phyloP scores from a whole-genome alignment of 1,140 invertebrate genomes.

The Drosophila miranda region DNA sequence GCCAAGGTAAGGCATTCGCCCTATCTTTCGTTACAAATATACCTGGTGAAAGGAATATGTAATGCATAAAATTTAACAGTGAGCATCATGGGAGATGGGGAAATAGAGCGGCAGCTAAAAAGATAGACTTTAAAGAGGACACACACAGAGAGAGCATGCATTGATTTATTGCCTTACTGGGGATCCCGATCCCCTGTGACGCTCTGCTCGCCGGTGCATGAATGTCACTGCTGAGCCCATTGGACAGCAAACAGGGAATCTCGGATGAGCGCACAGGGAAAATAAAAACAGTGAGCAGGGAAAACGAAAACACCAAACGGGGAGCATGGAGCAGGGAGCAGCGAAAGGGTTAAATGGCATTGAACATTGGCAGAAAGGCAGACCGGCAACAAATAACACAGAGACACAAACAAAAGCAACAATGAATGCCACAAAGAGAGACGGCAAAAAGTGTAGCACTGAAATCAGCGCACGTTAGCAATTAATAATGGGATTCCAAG shows the following conservation, averaged over 20 bases:
- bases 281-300: conserved; percentile 29
- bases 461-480: conserved; percentile 77
- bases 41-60: no score
- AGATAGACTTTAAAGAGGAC: conserved; percentile 37
- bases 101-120: background rate
- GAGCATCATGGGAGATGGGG: no score
- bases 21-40: no score
- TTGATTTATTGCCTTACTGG: conserved; percentile 67
- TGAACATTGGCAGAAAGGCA: conserved; percentile 52
- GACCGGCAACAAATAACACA: conserved; percentile 55
- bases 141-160: conserved; percentile 39
- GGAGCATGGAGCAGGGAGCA: conserved; percentile 7
- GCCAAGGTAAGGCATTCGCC: no score
- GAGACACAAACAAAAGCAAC: conserved; percentile 18
- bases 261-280: conserved; percentile 11
- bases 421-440: conserved; percentile 5
- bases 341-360: conserved; percentile 48
- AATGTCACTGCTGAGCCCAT: conserved; percentile 75
- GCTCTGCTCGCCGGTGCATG: conserved; percentile 65
- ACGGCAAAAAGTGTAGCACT: conserved; percentile 61
- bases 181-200: conserved; percentile 27
- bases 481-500: conserved; percentile 68
- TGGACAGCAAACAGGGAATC: conserved; percentile 42
- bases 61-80: conserved; percentile 44
- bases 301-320: conserved; percentile 15